Evolutionary conservation across 2,113 vertebrate species (phyloP), one percentile per base, ranked within the genome.

Genomic region (Callospermophilus lateralis): DNA sequence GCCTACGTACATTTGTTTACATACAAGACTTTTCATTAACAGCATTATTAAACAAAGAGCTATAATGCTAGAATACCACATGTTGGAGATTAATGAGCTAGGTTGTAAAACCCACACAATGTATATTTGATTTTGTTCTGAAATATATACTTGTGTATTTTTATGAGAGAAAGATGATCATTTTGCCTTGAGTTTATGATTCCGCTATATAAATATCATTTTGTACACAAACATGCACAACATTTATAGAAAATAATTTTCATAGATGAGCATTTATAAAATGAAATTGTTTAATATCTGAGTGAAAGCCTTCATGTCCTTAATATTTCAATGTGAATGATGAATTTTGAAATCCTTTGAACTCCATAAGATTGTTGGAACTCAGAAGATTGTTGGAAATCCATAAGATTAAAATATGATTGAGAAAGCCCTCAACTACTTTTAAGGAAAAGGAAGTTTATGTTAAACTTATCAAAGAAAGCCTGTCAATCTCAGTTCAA

Each of bases 171-270:
- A 86, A 78, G 34, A 48, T 85, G 13, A 70, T 77, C 20, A 78
- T 48, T 74, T 96, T 85, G n/a, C 42, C 68, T 74, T 63, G 32
- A 65, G 85, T 94, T 95, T 86, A 51, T 90, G 74, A 67, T 78
- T 95, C 51, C 81, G 11, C 13, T 78, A 19, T 51, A 11, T 70
- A 80, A 80, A 48, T 55, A 83, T 48, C 4, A 78, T 97, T 79
- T 83, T n/a, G 37, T 67, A 34, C 9, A 70, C 4, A 76, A 2
- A 0, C 10, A 37, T 73, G 12, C 12, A 6, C 30, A 80, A 86
- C 17, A 83, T 83, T 84, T 87, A 39, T 88, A 93, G 19, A 84
- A 48, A 48, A 70, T 86, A 26, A 65, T 85, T 90, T 95, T 90
- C 12, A 81, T 63, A 86, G n/a, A 22, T 96, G 30, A 83, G 3